These are phyloP conservation scores for Lasius fuliginosus DNA, from an alignment of 2,888 invertebrate species.

Conservation along the genomic window DNA sequence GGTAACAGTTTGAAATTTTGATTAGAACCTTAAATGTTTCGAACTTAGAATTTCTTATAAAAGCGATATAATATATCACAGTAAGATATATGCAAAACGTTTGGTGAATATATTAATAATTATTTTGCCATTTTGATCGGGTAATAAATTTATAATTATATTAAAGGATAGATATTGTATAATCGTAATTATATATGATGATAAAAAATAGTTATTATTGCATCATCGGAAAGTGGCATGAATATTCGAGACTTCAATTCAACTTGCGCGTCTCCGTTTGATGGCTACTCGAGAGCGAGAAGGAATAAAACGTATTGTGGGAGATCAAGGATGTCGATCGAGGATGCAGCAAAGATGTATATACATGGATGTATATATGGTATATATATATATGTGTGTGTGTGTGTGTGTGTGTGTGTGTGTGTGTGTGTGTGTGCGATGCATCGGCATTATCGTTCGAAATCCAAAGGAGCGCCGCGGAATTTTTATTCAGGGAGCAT, in stretches of 20 bases:
- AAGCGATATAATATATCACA: background rate
- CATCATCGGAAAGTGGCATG: background rate
- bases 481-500: slow-evolving; percentile 76
- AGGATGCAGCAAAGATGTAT: background rate
- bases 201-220: slow-evolving; percentile 12
- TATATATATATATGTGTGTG: no score
- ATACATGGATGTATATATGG: no score
- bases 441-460: slow-evolving; percentile 22
- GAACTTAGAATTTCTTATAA: background rate
- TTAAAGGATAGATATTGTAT: background rate
- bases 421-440: background rate
- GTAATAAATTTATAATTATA: background rate
- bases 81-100: background rate
- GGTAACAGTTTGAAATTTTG: background rate
- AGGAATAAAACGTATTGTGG: slow-evolving; percentile 58
- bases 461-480: slow-evolving; percentile 49
- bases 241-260: slow-evolving; percentile 18
- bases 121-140: background rate
- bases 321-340: slow-evolving; percentile 67
- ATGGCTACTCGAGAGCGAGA: slow-evolving; percentile 1
- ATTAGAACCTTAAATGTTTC: background rate
- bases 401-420: no score
- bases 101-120: background rate
- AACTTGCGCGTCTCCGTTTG: slow-evolving; percentile 11
- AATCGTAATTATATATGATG: no score